Evolutionary conservation across 1,140 invertebrate genomes (phyloP).

Genomic region (Battus philenor): DNA sequence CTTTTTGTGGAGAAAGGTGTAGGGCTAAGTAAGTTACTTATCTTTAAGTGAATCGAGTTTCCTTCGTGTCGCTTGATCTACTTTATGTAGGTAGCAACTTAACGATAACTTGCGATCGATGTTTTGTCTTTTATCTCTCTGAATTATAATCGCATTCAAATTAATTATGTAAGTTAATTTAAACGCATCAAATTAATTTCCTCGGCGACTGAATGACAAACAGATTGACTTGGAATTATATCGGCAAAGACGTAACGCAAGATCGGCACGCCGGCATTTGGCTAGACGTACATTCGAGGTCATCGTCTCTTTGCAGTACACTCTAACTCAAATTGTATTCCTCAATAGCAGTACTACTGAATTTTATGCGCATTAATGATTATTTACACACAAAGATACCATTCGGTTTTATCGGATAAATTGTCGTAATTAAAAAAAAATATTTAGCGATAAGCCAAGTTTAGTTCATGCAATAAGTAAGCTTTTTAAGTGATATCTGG

Average conservation of each 20-base stretch:
- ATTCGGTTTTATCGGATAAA: not conserved
- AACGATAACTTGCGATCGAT: too few relatives aligned
- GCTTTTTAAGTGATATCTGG: not conserved
- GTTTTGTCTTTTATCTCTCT: too few relatives aligned
- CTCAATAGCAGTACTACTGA: too few relatives aligned
- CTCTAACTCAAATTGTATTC: not conserved
- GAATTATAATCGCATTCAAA: too few relatives aligned
- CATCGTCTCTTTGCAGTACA: conserved; percentile 45
- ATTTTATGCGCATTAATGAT: not conserved
- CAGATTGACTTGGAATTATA: conserved; percentile 12
- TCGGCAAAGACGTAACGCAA: conserved; percentile 40
- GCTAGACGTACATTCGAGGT: conserved; percentile 66
- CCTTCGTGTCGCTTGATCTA: too few relatives aligned
- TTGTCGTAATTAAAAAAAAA: not conserved
- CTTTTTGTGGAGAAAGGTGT: too few relatives aligned
- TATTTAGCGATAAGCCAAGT: not conserved
- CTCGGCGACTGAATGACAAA: not conserved
- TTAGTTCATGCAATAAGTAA: not conserved
- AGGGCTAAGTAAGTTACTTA: too few relatives aligned
- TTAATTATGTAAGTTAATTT: too few relatives aligned
- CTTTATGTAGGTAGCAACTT: too few relatives aligned
- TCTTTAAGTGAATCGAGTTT: too few relatives aligned
- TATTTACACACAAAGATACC: not conserved
- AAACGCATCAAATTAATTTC: conserved; percentile 1
- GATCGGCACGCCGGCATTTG: conserved; percentile 58